Base-by-base conservation (phyloP, 2,888 invertebrate species). In the Lepas anatifera region DNA sequence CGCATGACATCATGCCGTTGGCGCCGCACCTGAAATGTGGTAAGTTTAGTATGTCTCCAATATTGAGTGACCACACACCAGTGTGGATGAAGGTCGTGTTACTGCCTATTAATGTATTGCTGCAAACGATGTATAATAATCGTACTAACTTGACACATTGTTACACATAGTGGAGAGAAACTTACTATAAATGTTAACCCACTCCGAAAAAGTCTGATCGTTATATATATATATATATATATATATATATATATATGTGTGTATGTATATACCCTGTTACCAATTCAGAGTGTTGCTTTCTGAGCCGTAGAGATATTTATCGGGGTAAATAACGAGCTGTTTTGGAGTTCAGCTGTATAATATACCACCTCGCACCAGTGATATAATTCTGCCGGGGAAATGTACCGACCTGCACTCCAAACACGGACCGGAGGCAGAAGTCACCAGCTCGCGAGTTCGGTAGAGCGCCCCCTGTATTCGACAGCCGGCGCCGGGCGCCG, bases 1-100 rank as follows among this genome's bases (percentile, higher is more conserved):
- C 91, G 81, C 95, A 95, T 82, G 92, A 89, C 94, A 95, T 94
- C 81, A 92, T 90, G 77, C 94, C 94, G 80, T 91, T 89, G 74
- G 89, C 88, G 78, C 93, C 93, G 82, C 95, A 95, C 82, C 93
- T 92, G 82, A 41, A 84, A 84, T 7, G 4, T 18, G 11, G 46
- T 22, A 46, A 46, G 22, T 4, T 4, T 4, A 16, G 18, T 4
- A 46, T 22, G n/a, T n/a, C n/a, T n/a, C n/a, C n/a, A n/a, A 46
- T 10, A 16, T 4, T 10, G 46, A 4, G 46, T 13, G 46, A 22
- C 18, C 22, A 46, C 13, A 18, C 22, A 7, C 46, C 3, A 4
- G 46, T 46, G 4, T 18, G 3, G 3, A 46, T 13, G 4, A 4
- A 18, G 3, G 13, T 22, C 3, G 18, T 46, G 46, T 18, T 13